Base-by-base conservation (phyloP, 2,888 invertebrate genomes). In the Drosophila tanythrix region DNA sequence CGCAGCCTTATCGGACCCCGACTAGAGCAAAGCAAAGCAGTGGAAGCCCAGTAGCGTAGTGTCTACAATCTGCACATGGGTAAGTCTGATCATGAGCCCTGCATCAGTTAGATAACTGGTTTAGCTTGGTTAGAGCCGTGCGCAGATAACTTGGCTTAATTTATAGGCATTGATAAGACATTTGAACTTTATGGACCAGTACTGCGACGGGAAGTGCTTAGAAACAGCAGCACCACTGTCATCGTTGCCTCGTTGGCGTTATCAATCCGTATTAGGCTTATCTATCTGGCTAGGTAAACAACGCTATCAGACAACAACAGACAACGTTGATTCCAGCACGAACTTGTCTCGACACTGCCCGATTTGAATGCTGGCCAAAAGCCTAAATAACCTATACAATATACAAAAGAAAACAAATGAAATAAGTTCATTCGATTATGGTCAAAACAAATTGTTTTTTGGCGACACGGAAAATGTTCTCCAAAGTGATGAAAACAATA, bases 121-220 rank as follows among this genome's bases (percentile, higher is more conserved):
- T 66, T 25, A 25, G 4, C 38, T 11, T 31, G 13, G 52, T 25
- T 40, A 25, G 46, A 48, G 64, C 64, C 52, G 65, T 51, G 36
- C 38, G 67, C 62, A 76, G 76, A 64, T 72, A 76, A 68, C 56
- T 76, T 68, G 65, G 73, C 68, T 62, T 52, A 61, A 77, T 56
- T 65, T 65, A 46, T 60, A n/a, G 60, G 31, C 70, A 66, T 56
- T 61, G 76, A 76, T 76, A 76, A 76, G 64, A 55, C 25, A 29
- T 51, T 61, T 57, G 27, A 58, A 61, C 58, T 68, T 61, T 67
- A 76, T 72, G 72, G 38, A 29, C 46, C 60, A 63, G 29, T 40
- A 48, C 48, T 33, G 53, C 29, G 66, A 61, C 55, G 76, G 75
- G 62, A 75, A 75, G 43, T 68, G 75, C 52, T 74, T 69, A 57